Base-by-base conservation (phyloP, 1,140 invertebrate species). In the Drosophila teissieri region DNA sequence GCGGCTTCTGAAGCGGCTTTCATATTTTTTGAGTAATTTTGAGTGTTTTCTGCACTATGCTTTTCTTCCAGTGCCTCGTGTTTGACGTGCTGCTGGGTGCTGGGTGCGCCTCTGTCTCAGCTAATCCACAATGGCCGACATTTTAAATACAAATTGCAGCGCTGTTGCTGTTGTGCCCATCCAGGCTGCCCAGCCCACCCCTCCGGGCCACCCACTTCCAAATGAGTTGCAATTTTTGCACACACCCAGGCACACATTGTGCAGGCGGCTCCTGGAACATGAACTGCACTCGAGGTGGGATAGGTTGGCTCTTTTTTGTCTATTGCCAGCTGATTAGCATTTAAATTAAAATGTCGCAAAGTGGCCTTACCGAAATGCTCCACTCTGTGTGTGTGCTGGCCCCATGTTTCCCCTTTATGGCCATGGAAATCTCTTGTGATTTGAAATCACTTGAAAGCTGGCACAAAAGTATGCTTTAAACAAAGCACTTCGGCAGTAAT, bases 261-360 rank as follows among this genome's bases (percentile, higher is more conserved):
- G 17, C 24, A 56, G 19, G 27, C 48, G 4, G 42, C 4, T 44
- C 42, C 10, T 44, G 34, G 34, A 64, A 17, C 31, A 49, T 39
- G 57, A 39, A 49, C 45, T 70, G 44, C 68, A 70, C 68, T 70
- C 65, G 68, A 70, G 68, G 68, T 72, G 68, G 64, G 51, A 48
- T 80, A 55, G 78, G 67, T 70, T 73, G 55, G 61, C 72, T 84
- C 75, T 79, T 83, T 83, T 84, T 76, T 80, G 53, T 85, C 82
- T 86, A 85, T 85, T 88, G 82, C 82, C 82, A 85, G 88, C 82
- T 86, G 82, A 86, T 86, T 86, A 86, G 82, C 82, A 86, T 86
- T 86, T 86, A 86, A 86, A 86, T 86, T 86, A 86, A 86, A 86
- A 86, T 88, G 82, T 86, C 82, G 82, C 82, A 86, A 86, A 86